Base-by-base conservation (phyloP, 2,113 vertebrate species). In the Acrocephalus arundinaceus region DNA sequence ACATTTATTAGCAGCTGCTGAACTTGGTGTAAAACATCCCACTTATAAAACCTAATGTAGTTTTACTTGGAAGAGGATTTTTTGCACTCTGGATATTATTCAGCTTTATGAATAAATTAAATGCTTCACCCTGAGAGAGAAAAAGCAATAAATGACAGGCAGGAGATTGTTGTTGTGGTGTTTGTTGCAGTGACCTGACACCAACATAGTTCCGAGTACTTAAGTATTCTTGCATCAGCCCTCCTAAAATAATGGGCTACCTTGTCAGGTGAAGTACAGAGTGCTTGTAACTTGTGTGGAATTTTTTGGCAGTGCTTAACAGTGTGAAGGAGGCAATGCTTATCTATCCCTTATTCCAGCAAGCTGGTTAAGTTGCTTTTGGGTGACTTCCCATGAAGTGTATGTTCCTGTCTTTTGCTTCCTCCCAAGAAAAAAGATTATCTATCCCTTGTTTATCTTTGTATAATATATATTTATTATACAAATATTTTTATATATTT, bases 31-130 rank as follows among this genome's bases (percentile, higher is more conserved):
- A 83, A 94, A 83, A 48, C 75, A 84, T 72, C 49, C 39, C 8
- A n/a, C 54, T 86, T 55, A 35, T 81, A 72, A 77, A 88, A 52
- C 8, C 39, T 71, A 24, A 4, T 52, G 25, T 35, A 43, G 39
- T 68, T 90, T 70, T 46, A 72, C 87, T 93, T 80, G 71, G 45
- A 75, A 89, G 75, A 75, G 31, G 49, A 35, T 78, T 66, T 90
- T 94, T 10, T 88, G 35, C 30, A 66, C 33, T 70, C 62, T 94
- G 76, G 73, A 30, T 75, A 20, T 43, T 48, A 86, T 65, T 81
- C 61, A 90, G n/a, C 57, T 58, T 87, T 1, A 7, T 89, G 76
- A 84, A 54, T 62, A 87, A 87, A 63, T 65, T 7, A 93, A 93
- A 55, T 73, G 27, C 43, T 83, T 94, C 83, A 71, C 30, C 21